These are phyloP conservation scores for Pitta sordida DNA, from an alignment of 2,113 vertebrate genomes.

Conservation along the genomic window DNA sequence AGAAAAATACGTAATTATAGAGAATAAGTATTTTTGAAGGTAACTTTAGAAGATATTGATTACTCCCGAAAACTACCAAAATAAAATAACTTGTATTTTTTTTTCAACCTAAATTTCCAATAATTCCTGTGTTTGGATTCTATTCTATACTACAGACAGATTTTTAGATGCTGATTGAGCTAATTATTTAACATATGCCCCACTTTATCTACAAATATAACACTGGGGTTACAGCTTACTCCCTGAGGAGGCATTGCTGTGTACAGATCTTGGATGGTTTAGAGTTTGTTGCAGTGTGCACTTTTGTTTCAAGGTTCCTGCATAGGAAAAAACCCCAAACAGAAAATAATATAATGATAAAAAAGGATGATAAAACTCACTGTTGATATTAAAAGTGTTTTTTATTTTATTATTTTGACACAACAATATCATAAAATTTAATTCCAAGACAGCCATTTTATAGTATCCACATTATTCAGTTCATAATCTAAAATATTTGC, in stretches of 20 bases:
- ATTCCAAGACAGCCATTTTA: constrained; percentile 39
- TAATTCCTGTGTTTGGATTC: background rate
- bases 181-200: background rate
- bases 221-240: background rate
- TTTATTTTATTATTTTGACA: constrained; percentile 32
- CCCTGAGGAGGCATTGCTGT: background rate
- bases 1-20: background rate
- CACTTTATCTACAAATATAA: background rate
- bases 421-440: constrained; percentile 10
- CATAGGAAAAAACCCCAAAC: background rate
- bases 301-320: background rate
- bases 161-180: background rate
- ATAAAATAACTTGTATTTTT: background rate
- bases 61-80: background rate
- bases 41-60: background rate
- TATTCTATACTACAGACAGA: background rate
- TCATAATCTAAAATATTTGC: background rate
- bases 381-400: constrained; percentile 10
- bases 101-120: background rate
- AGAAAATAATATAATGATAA: background rate
- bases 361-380: background rate
- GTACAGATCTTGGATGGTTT: background rate
- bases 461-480: constrained; percentile 18
- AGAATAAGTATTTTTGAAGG: background rate
- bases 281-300: background rate